Conservation (phyloP, 1,140 invertebrate species). For the Brachionus angularis region DNA sequence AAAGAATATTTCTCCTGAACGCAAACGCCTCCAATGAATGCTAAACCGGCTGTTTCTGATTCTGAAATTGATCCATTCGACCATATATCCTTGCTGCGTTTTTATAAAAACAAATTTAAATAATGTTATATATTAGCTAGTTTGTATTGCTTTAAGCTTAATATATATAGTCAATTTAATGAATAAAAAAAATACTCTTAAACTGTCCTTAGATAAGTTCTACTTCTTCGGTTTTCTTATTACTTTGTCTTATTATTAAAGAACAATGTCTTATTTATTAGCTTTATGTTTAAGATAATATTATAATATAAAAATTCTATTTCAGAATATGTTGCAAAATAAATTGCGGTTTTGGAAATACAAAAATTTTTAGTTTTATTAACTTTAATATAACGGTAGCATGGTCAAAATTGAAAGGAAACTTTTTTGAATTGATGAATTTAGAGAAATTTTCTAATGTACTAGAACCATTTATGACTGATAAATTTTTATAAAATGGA, state of each 20-base stretch:
- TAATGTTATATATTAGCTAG: background rate
- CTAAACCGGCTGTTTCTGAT: constrained; percentile 18
- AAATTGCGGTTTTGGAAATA: no score
- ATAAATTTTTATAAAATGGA: constrained; percentile 11
- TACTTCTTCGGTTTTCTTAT: no score
- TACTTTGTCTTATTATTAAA: no score
- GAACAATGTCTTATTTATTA: no score
- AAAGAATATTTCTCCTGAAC: background rate
- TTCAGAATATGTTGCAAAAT: background rate
- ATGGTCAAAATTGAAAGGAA: constrained; percentile 28
- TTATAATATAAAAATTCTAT: background rate
- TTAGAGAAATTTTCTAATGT: background rate
- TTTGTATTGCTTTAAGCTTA: background rate
- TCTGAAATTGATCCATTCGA: background rate
- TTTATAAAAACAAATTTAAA: background rate
- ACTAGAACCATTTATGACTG: background rate
- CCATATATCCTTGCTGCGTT: constrained; percentile 39
- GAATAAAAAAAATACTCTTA: no score
- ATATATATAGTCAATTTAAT: background rate
- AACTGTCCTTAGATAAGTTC: no score
- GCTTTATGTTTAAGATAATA: no score
- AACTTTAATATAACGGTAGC: constrained; percentile 20
- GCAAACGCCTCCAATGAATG: constrained; percentile 8
- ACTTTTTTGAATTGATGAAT: constrained; percentile 10
- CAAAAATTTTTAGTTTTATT: background rate